Evolutionary conservation across 1,140 invertebrate species (phyloP), one percentile per base, ranked within the genome.

Genomic region (Meloidogyne exigua): DNA sequence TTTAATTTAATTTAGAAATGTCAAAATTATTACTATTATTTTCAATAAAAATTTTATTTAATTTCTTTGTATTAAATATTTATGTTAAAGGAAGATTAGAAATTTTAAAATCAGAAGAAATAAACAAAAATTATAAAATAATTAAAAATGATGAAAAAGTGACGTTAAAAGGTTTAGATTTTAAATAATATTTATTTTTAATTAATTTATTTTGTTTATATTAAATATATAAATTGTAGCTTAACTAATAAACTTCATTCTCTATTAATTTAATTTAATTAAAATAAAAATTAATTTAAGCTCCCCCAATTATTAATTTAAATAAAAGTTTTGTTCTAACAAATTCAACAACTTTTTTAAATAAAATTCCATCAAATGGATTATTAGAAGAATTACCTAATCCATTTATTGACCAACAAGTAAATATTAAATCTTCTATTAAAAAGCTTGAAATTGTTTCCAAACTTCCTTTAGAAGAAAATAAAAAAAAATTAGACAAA

Each of bases 401-500:
- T n/a, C n/a, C 42, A 15, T 44, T 15, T 44, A 44, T 57, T 57
- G 7, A 57, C n/a, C 49, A 57, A 57, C 18, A 57, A 57, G 49
- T 57, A 57, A 57, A 57, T 57, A 57, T 57, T 57, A 18, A 57
- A 18, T 57, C 49, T 7, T 57, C 18, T n/a, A 57, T 57, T 57
- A n/a, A n/a, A 57, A 57, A 57, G 21, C 49, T 57, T 57, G 49
- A 57, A n/a, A 57, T 57, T 57, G 49, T 57, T 57, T n/a, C 49
- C 21, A 18, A n/a, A 57, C 18, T 57, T n/a, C 49, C 49, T n/a
- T 57, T n/a, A 57, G 18, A 49, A 49, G 44, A 49, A 49, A 49
- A 57, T 7, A 1, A 32, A 57, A 57, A 57, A 57, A 57, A 9
- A 7, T n/a, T n/a, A n/a, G 49, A 7, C n/a, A 57, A n/a, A 57